phyloP scores from a whole-genome alignment of 2,888 invertebrate species.

The Acleris laterana region DNA sequence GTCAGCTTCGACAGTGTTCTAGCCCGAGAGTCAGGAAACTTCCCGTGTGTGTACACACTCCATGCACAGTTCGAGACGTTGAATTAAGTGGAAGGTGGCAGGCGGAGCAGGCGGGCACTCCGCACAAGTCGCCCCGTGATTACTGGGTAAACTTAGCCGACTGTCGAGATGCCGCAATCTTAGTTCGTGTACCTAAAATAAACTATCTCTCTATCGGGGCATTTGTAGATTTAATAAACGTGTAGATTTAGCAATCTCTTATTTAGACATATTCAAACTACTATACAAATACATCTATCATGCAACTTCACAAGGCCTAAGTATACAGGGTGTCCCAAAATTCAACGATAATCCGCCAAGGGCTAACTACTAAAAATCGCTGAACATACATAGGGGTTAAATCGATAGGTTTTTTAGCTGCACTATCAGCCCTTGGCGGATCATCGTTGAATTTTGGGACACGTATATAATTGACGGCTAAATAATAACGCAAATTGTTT shows the following conservation, averaged over 20 bases:
- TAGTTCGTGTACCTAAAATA: background rate
- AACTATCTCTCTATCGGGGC: background rate
- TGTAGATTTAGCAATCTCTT: too few relatives aligned
- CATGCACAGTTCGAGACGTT: slow-evolving; percentile 8
- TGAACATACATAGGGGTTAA: too few relatives aligned
- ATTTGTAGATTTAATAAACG: too few relatives aligned
- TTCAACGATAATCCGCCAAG: too few relatives aligned
- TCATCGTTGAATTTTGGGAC: too few relatives aligned
- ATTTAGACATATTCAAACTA: too few relatives aligned
- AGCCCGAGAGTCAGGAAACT: background rate
- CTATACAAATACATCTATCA: background rate
- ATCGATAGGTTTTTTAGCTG: too few relatives aligned
- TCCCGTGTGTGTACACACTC: background rate
- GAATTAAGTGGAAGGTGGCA: slow-evolving; percentile 14
- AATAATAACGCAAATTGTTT: too few relatives aligned
- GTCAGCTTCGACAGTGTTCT: background rate
- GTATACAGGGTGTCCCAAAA: too few relatives aligned
- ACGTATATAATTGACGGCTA: too few relatives aligned
- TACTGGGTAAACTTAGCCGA: slow-evolving; percentile 18
- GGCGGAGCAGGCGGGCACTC: background rate
- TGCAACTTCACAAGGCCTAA: background rate
- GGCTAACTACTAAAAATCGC: too few relatives aligned
- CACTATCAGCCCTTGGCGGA: too few relatives aligned
- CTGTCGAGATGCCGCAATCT: slow-evolving; percentile 6
- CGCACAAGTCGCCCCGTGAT: slow-evolving; percentile 16